Evolutionary conservation across 2,888 invertebrate species (phyloP), one percentile per base, ranked within the genome.

Genomic region (Chrysolina haemoptera): DNA sequence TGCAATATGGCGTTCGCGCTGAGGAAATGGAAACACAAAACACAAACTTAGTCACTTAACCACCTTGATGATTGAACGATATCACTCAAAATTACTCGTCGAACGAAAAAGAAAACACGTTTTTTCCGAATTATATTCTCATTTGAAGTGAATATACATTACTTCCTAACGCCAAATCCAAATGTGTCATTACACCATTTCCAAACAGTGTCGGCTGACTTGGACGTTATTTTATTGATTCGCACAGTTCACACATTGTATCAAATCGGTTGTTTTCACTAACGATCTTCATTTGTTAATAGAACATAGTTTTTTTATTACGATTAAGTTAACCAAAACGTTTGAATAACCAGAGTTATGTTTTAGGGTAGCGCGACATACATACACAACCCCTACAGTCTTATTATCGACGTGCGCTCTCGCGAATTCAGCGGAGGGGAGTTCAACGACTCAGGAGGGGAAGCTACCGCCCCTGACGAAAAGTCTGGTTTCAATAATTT

Each of bases 1-100:
- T 75, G 80, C 86, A 86, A 86, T 86, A 86, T 86, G 86, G 86
- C 86, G 86, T 76, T 76, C 78, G 62, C 68, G 68, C 65, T 69
- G 68, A 71, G 59, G 66, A 71, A 76, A 73, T 70, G 70, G 70
- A 73, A 76, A 40, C 72, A 74, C 71, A 76, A 75, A 78, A 74
- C 74, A 76, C 72, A 64, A 68, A 41, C 64, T 62, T 55, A 68
- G 68, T 62, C 72, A 73, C 76, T 40, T 10, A 14, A 18, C 4
- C 43, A 64, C 12, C 35, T 5, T 2, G 12, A 50, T 27, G 18
- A 40, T 68, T 10, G 1, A 1, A 22, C 12, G 27, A 59, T 14
- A 16, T 6, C 64, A 46, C 64, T 64, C 4, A 22, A 46, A 68
- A 62, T 46, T 35, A 46, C 27, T 27, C 62, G 10, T 12, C 43